A percentile compares a stretch with the other conserved stretches of the same genome.
Conservation (phyloP, 2,888 invertebrate species). For the Sclerodermus sp. region DNA sequence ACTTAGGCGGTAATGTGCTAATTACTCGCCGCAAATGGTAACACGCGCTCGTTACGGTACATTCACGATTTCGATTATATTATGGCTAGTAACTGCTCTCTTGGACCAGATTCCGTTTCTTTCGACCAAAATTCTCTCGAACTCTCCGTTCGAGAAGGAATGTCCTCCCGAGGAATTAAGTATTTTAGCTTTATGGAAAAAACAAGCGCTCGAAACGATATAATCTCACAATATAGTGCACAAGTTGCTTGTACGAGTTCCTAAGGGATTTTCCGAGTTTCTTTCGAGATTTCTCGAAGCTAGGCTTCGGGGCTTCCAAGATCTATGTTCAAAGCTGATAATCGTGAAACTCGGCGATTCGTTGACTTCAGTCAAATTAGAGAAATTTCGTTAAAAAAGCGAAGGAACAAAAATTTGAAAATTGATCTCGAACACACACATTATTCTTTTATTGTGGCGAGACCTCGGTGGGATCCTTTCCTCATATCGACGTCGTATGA, state of each 20-base stretch:
- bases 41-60: not conserved
- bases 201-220: too few species aligned
- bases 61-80: not conserved
- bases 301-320: not conserved
- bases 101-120: not conserved
- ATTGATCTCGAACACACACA: too few species aligned
- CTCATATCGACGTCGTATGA: conserved; percentile 55
- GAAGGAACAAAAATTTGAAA: not conserved
- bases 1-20: conserved; percentile 16
- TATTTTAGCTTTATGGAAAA: not conserved
- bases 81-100: not conserved
- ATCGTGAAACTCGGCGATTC: too few species aligned
- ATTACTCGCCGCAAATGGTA: conserved; percentile 7
- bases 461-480: too few species aligned
- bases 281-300: not conserved
- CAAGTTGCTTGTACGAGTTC: too few species aligned
- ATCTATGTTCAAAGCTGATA: not conserved
- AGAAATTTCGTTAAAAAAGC: not conserved
- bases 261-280: too few species aligned
- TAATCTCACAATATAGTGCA: too few species aligned
- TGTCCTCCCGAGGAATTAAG: not conserved
- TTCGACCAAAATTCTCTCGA: not conserved
- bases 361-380: too few species aligned
- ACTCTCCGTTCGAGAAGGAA: not conserved
- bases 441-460: too few species aligned